A percentile compares a stretch with the other conserved stretches of the same genome.
These are phyloP conservation scores for Morpho deidamia DNA, from an alignment of 2,888 invertebrate species.

Conservation along the genomic window DNA sequence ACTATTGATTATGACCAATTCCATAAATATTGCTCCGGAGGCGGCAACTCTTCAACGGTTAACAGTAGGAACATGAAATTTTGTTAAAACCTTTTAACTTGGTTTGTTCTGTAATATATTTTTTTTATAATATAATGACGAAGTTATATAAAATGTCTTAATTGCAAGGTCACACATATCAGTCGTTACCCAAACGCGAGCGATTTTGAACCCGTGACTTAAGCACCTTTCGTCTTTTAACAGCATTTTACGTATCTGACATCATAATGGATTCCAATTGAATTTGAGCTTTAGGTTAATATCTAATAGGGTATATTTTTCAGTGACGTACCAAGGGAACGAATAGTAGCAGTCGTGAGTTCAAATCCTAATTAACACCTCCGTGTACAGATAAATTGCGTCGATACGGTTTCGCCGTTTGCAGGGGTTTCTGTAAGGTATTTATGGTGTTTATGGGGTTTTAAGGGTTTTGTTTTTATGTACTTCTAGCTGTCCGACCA, in stretches of 20 bases:
- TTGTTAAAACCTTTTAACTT: too few relatives aligned
- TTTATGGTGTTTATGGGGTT: constrained; percentile 25
- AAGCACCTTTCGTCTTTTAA: constrained; percentile 58
- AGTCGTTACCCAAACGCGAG: constrained; percentile 56
- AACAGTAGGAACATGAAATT: too few relatives aligned
- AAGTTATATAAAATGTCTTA: constrained; percentile 43
- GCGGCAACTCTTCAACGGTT: too few relatives aligned
- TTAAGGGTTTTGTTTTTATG: constrained; percentile 4
- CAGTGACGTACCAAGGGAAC: constrained; percentile 21
- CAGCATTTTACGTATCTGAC: constrained; percentile 66
- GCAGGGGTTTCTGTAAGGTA: constrained; percentile 40
- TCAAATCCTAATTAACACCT: constrained; percentile 75
- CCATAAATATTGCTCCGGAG: too few relatives aligned
- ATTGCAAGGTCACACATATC: constrained; percentile 50
- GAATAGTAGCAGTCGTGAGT: constrained; percentile 70
- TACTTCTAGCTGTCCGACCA: too few relatives aligned
- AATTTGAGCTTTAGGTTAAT: constrained; percentile 30
- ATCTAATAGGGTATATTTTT: constrained; percentile 28
- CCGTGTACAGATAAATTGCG: constrained; percentile 68
- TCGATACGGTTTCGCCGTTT: constrained; percentile 54
- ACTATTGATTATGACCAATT: too few relatives aligned
- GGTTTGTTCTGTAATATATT: too few relatives aligned
- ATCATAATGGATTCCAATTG: constrained; percentile 33
- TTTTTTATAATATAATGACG: too few relatives aligned
- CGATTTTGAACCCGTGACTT: constrained; percentile 70